Conservation (phyloP, 2,888 invertebrate species). For the Cephus pulcher region DNA sequence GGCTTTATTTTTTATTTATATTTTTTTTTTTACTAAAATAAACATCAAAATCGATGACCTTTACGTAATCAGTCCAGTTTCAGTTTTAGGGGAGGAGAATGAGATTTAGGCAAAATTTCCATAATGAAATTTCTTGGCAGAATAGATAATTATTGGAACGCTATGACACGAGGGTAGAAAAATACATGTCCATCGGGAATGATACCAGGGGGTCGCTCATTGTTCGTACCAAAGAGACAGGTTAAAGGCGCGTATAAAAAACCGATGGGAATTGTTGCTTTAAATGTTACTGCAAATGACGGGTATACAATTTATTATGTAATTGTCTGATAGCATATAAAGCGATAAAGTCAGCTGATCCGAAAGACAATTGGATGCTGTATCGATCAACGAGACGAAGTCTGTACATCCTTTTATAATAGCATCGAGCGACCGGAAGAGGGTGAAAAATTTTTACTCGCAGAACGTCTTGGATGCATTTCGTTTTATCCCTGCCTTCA, state of each 20-base stretch:
- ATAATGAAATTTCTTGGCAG: background rate
- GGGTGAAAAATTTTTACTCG: background rate
- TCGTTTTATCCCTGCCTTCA: background rate
- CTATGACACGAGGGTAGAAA: background rate
- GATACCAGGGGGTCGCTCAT: background rate
- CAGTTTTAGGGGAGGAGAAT: background rate
- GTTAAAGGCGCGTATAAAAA: background rate
- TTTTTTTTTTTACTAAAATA: background rate
- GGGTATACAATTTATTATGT: background rate
- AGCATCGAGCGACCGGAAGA: background rate
- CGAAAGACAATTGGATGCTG: background rate
- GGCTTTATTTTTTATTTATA: background rate
- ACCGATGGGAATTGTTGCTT: background rate
- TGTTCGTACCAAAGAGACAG: background rate
- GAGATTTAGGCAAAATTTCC: background rate
- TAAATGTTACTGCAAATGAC: background rate
- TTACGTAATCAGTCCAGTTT: background rate
- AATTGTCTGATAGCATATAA: background rate
- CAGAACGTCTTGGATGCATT: background rate
- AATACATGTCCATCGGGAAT: background rate
- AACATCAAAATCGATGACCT: background rate
- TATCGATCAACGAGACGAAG: background rate
- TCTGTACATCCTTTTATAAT: background rate
- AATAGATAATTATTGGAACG: background rate
- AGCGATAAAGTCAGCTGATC: background rate